Conservation (phyloP, 2,888 invertebrate species). For the Uropetala carovei region DNA sequence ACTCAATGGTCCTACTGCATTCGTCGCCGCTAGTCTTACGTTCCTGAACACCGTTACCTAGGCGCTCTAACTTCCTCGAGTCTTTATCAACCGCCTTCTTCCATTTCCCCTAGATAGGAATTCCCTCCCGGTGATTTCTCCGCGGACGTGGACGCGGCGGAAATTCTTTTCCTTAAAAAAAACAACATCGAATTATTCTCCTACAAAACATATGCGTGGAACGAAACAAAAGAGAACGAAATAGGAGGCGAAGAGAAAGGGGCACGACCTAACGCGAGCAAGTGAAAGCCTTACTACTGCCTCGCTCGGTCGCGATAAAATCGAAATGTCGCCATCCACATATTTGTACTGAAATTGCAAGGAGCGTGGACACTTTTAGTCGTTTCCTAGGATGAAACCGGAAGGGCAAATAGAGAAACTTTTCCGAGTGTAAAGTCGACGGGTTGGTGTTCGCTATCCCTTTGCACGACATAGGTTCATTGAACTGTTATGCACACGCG, state of each 20-base stretch:
- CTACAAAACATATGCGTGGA: too few species aligned
- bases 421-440: neutral
- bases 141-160: too few species aligned
- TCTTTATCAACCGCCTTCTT: too few species aligned
- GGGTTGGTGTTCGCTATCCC: neutral
- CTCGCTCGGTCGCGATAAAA: neutral
- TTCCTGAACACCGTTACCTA: too few species aligned
- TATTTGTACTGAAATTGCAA: neutral
- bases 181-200: too few species aligned
- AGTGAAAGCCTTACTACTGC: neutral
- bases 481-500: neutral
- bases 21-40: too few species aligned
- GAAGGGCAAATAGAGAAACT: constrained; percentile 3
- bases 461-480: neutral
- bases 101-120: too few species aligned
- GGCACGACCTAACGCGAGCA: neutral
- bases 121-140: too few species aligned
- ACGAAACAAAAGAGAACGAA: too few species aligned
- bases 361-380: neutral
- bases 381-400: constrained; percentile 3
- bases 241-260: constrained; percentile 2
- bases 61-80: too few species aligned
- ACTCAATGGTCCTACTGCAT: too few species aligned
- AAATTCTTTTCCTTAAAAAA: too few species aligned
- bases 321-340: constrained; percentile 23